These are phyloP conservation scores for Scaptodrosophila latifasciaeformis DNA, from an alignment of 2,888 invertebrate species.

Conservation along the genomic window DNA sequence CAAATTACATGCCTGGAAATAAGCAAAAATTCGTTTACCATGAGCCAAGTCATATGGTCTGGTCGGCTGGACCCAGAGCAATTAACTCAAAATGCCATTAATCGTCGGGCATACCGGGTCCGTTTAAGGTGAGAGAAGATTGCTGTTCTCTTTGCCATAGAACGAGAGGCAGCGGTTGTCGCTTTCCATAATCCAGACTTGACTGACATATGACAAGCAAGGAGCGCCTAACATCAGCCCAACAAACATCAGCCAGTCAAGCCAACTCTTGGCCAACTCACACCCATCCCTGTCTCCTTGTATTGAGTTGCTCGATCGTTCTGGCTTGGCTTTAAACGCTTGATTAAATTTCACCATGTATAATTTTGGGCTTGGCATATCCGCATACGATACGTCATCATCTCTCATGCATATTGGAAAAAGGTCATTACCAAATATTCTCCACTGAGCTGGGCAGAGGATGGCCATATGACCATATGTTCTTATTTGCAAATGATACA, in stretches of 20 bases:
- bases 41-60: conserved; percentile 48
- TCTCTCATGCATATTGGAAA: conserved; percentile 33
- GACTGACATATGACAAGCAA: conserved; percentile 68
- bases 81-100: conserved; percentile 67
- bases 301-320: conserved; percentile 62
- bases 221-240: conserved; percentile 35
- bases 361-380: conserved; percentile 48
- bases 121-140: conserved; percentile 59
- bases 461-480: conserved; percentile 24
- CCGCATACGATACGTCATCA: too few species aligned
- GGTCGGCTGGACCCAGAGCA: conserved; percentile 32
- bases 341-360: conserved; percentile 72
- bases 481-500: conserved; percentile 23
- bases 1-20: conserved; percentile 64
- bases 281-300: conserved; percentile 26
- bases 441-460: conserved; percentile 1
- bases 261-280: conserved; percentile 22
- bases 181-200: too few species aligned
- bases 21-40: conserved; percentile 58
- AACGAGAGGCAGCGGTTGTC: conserved; percentile 18
- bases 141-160: conserved; percentile 11
- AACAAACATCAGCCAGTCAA: conserved; percentile 16
- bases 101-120: too few species aligned
- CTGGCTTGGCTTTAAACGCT: conserved; percentile 70
- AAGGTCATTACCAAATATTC: conserved; percentile 35